phyloP scores from a whole-genome alignment of 1,140 invertebrate species.

The Limonius californicus region DNA sequence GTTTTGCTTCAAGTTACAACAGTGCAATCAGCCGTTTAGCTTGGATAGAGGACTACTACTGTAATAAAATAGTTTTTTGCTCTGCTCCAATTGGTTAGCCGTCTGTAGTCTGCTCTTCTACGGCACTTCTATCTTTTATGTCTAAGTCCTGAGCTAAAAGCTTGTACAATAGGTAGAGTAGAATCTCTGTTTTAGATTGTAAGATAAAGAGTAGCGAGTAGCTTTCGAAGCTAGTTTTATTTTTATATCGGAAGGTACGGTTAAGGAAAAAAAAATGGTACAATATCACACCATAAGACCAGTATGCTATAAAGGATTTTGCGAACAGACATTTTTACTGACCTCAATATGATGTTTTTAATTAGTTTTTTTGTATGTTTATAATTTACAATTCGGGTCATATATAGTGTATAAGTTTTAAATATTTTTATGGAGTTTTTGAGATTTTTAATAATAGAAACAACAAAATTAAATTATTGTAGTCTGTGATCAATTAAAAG shows the following conservation, averaged over 20 bases:
- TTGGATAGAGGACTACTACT: neutral
- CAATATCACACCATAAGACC: conserved; percentile 10
- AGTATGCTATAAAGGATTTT: neutral
- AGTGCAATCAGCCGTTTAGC: neutral
- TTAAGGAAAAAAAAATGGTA: conserved; percentile 17
- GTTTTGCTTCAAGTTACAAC: neutral
- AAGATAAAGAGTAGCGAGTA: conserved; percentile 18
- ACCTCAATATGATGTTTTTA: conserved; percentile 19
- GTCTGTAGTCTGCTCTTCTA: neutral
- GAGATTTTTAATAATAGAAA: conserved; percentile 24
- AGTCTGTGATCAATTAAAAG: conserved; percentile 47
- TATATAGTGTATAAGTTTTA: conserved; percentile 25
- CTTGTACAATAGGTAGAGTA: conserved; percentile 9
- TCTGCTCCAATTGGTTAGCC: neutral
- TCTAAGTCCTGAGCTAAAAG: conserved; percentile 3
- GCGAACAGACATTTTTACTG: neutral
- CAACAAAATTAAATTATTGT: conserved; percentile 42
- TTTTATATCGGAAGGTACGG: conserved; percentile 32
- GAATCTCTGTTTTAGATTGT: conserved; percentile 6
- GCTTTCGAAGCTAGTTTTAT: conserved; percentile 36
- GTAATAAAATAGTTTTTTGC: no score
- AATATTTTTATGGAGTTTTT: neutral
- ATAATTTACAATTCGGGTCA: conserved; percentile 24
- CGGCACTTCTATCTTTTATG: neutral
- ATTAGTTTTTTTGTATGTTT: conserved; percentile 14